Evolutionary conservation across 2,113 vertebrate species (phyloP).

Genomic region (Gorsachius goisagi): DNA sequence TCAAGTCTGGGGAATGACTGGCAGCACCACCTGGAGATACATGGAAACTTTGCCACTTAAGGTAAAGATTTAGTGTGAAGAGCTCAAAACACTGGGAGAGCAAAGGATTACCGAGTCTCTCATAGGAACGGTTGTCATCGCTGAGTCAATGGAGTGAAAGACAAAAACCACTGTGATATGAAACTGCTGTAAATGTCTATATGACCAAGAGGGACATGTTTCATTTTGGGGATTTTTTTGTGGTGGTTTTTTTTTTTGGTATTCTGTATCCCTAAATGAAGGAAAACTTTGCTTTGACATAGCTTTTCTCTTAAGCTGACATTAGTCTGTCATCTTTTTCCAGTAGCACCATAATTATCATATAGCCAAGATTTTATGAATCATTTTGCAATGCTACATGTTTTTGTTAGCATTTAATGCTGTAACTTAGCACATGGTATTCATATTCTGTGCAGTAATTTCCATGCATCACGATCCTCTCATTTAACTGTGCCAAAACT

Average conservation of each 20-base stretch:
- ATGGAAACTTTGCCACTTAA: not conserved
- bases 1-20: not conserved
- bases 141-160: not conserved
- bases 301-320: not conserved
- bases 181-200: not conserved
- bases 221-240: not conserved
- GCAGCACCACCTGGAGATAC: not conserved
- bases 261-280: not conserved
- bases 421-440: not conserved
- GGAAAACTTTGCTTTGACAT: not conserved
- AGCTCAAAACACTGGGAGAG: not conserved
- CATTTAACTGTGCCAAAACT: slow-evolving; percentile 36
- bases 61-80: not conserved
- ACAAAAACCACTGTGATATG: not conserved
- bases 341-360: not conserved
- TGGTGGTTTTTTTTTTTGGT: not conserved
- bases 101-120: not conserved
- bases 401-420: slow-evolving; percentile 24
- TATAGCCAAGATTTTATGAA: not conserved
- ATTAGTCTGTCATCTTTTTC: slow-evolving; percentile 17
- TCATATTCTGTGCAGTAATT: not conserved
- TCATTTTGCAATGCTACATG: not conserved
- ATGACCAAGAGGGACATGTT: not conserved
- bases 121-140: not conserved
- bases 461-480: not conserved